Base-by-base conservation (phyloP, 2,113 vertebrate species). In the Myocastor coypus region DNA sequence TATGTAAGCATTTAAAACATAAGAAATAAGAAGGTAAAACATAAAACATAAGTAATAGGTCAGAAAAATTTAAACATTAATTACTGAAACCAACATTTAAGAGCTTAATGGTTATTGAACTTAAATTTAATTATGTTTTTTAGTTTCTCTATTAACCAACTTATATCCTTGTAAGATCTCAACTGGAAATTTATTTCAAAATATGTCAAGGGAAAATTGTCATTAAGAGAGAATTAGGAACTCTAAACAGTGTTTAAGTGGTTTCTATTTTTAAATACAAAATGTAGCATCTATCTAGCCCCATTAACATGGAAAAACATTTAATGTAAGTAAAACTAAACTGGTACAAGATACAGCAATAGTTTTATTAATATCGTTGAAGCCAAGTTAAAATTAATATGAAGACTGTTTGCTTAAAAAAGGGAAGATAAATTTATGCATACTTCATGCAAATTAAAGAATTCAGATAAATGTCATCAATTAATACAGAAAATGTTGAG, bases 391-490 rank as follows among this genome's bases (percentile, higher is more conserved):
- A 97, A 95, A 89, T 83, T 93, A 89, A 83, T 92, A 85, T 93
- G 1, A 94, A 93, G 96, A 52, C 24, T 80, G 32, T 82, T 87
- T 80, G 32, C 78, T 87, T 80, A 96, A 95, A 73, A 94, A 64
- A 46, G 46, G 28, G n/a, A 57, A 80, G 24, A 80, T 22, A 14
- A 16, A 34, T 88, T 22, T 83, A 69, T 75, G 42, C 75, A 77
- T 92, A 92, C 83, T 94, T 94, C 63, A 96, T 97, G 92, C 86
- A 97, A 92, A 97, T 95, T 92, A 26, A 94, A 24, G 96, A 75
- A 92, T 92, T 96, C 75, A 89, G 55, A 94, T 89, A 89, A 34
- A 95, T 96, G 94, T 96, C 26, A 94, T 88, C 86, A 97, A 94
- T 96, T 94, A 97, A 95, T 94, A 83, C 57, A 93, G 87, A 94